A percentile compares a stretch with the other conserved stretches of the same genome.
phyloP scores from a whole-genome alignment of 2,888 invertebrate species.

The Brachypalpus laphriformis region DNA sequence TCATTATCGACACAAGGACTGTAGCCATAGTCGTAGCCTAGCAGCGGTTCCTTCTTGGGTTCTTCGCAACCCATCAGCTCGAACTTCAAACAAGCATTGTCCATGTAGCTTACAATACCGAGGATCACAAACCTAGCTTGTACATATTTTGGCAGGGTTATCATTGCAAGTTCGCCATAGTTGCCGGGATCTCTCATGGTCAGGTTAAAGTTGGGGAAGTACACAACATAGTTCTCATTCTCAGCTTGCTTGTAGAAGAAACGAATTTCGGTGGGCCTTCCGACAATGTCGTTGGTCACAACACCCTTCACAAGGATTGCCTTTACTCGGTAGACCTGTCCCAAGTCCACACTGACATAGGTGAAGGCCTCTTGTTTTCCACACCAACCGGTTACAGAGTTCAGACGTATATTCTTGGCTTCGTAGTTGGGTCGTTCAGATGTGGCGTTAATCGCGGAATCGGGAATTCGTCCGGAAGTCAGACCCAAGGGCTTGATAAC shows the following conservation, averaged over 20 bases:
- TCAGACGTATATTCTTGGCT: conserved; percentile 93
- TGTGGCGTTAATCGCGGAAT: conserved; percentile 97
- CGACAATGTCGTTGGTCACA: conserved; percentile 96
- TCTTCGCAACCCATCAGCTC: conserved; percentile 98
- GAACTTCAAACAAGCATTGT: conserved; percentile 97
- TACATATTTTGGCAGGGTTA: conserved; percentile 95
- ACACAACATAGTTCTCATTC: conserved; percentile 96
- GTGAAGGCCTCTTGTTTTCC: conserved; percentile 98
- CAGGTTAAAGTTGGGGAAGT: conserved; percentile 97
- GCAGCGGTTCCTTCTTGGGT: conserved; percentile 90
- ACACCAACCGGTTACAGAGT: conserved; percentile 98
- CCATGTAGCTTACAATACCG: conserved; percentile 98
- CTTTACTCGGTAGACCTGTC: conserved; percentile 95
- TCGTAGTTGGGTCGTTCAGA: conserved; percentile 96
- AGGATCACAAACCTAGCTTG: conserved; percentile 96
- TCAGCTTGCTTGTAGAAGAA: conserved; percentile 98
- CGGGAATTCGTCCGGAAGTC: conserved; percentile 95
- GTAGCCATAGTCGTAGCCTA: conserved; percentile 96
- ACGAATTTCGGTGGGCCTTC: conserved; percentile 96
- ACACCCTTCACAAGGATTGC: conserved; percentile 97
- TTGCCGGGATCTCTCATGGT: conserved; percentile 98
- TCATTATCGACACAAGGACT: conserved; percentile 98
- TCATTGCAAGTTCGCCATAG: conserved; percentile 98
- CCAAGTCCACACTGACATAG: conserved; percentile 97
- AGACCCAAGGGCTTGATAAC: conserved; percentile 95